Conservation (phyloP, 2,797 vertebrate genomes). For the Phoebastria nigripes region DNA sequence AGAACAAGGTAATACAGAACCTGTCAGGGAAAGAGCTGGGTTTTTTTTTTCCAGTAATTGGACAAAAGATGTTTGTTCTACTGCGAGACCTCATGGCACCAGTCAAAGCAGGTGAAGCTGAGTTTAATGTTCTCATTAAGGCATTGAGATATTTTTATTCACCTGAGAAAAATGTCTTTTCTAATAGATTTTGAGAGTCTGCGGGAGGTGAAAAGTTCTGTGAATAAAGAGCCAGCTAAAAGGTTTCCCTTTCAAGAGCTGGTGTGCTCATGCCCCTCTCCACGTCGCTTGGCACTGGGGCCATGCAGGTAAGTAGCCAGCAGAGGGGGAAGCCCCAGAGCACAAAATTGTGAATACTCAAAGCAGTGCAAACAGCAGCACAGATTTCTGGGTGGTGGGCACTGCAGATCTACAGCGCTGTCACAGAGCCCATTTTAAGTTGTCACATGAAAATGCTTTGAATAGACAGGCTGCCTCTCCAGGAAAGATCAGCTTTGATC, state of each 20-base stretch:
- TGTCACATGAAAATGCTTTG: conserved; percentile 26
- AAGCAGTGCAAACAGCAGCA: neutral
- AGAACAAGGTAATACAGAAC: neutral
- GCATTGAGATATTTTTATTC: conserved; percentile 1
- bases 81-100: neutral
- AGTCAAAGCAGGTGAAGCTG: neutral
- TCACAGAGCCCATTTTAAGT: neutral
- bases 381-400: conserved; percentile 6
- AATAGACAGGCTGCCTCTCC: conserved; percentile 4
- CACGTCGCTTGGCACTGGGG: neutral
- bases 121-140: conserved; percentile 25
- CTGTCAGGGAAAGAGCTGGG: neutral
- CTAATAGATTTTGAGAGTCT: neutral
- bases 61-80: conserved; percentile 34
- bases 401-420: neutral
- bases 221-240: neutral
- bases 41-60: neutral
- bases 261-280: neutral
- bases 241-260: neutral
- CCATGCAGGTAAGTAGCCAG: neutral
- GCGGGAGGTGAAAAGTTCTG: neutral
- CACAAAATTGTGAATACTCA: neutral
- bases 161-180: neutral
- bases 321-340: neutral
- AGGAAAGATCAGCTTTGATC: conserved; percentile 42